phyloP scores from a whole-genome alignment of 92 coral and sea anemone genomes.

The Scolanthus callimorphus region DNA sequence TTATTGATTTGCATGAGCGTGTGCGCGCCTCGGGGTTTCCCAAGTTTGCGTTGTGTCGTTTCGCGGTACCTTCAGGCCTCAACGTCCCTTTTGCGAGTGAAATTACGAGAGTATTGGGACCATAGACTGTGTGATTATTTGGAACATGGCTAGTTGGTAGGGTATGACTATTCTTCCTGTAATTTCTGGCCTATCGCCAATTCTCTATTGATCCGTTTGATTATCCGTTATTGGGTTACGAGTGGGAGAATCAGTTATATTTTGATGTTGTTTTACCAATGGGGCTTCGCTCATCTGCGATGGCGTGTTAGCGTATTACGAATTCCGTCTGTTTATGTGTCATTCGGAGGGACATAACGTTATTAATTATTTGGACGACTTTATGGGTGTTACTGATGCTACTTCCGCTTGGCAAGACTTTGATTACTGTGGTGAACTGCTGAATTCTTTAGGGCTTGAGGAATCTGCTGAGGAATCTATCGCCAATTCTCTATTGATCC shows the following conservation, averaged over 20 bases:
- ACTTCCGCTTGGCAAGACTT: neutral
- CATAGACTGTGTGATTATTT: too few relatives aligned
- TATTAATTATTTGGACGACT: slow-evolving; percentile 21
- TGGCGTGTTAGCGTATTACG: slow-evolving; percentile 16
- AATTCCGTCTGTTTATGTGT: neutral
- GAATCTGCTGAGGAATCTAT: slow-evolving; percentile 3
- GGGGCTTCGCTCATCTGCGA: slow-evolving; percentile 36
- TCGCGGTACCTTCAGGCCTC: too few relatives aligned
- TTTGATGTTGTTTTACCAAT: slow-evolving; percentile 31
- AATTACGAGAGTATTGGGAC: too few relatives aligned
- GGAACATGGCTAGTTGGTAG: too few relatives aligned
- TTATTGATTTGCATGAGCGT: too few relatives aligned
- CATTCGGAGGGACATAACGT: slow-evolving; percentile 5
- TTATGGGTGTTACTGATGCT: slow-evolving; percentile 5
- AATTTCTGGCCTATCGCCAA: slow-evolving; percentile 26
- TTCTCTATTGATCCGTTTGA: slow-evolving; percentile 21
- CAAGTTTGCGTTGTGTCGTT: too few relatives aligned
- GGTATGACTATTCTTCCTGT: too few relatives aligned
- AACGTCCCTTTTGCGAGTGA: too few relatives aligned
- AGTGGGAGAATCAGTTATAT: slow-evolving; percentile 9
- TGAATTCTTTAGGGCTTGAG: neutral
- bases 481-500: slow-evolving; percentile 15
- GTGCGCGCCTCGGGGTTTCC: too few relatives aligned
- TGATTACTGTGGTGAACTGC: slow-evolving; percentile 3
- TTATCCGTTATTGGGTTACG: slow-evolving; percentile 14